Evolutionary conservation across 2,113 vertebrate genomes (phyloP).

Genomic region (Salminus brasiliensis): DNA sequence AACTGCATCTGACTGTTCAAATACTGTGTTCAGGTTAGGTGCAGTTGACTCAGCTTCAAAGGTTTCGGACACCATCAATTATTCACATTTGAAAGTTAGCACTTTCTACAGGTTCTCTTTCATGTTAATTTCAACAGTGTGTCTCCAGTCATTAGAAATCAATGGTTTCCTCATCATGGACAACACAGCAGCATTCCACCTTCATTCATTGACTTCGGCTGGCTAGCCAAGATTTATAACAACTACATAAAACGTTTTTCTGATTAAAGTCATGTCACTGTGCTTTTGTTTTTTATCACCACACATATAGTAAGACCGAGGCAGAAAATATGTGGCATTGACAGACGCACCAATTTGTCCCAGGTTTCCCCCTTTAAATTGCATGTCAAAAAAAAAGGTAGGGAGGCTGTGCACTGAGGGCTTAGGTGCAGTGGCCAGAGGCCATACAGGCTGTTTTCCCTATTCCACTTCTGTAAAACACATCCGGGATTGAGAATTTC

Average conservation of each 20-base stretch:
- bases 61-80: neutral
- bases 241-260: neutral
- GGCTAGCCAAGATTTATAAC: neutral
- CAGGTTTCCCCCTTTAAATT: neutral
- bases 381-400: neutral
- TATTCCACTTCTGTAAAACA: neutral
- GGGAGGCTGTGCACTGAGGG: neutral
- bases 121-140: neutral
- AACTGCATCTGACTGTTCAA: no score
- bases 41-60: neutral
- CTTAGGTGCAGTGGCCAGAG: neutral
- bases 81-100: neutral
- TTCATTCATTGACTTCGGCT: neutral
- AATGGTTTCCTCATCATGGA: neutral
- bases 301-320: neutral
- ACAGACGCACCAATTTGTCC: conserved; percentile 7
- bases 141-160: conserved; percentile 4
- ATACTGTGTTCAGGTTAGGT: no score
- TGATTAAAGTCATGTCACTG: neutral
- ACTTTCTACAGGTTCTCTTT: neutral
- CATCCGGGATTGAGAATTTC: neutral
- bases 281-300: neutral
- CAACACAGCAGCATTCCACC: neutral
- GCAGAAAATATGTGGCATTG: neutral
- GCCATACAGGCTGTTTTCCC: neutral